These are phyloP conservation scores for Acheta domesticus DNA, from an alignment of 2,888 invertebrate species.

Conservation along the genomic window DNA sequence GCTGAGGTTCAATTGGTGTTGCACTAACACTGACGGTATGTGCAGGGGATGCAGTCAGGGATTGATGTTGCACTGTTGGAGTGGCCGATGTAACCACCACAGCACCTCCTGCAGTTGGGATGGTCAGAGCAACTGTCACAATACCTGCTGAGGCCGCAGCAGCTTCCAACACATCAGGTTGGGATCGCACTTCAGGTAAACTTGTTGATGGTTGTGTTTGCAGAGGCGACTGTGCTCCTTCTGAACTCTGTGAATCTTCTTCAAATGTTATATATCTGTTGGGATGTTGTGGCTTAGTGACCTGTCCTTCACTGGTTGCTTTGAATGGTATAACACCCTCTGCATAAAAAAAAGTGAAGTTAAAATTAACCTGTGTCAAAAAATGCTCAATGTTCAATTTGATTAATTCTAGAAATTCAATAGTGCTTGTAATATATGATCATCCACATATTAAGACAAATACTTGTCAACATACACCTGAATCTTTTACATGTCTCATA, in stretches of 20 bases:
- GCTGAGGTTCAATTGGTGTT: constrained; percentile 38
- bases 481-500: no score
- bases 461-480: no score
- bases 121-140: constrained; percentile 62
- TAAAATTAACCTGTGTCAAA: not conserved
- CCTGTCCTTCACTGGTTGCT: constrained; percentile 85
- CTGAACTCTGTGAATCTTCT: constrained; percentile 84
- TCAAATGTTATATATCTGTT: constrained; percentile 83
- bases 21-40: constrained; percentile 41
- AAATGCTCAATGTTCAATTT: no score
- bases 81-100: constrained; percentile 53
- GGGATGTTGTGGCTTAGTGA: constrained; percentile 80
- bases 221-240: constrained; percentile 53
- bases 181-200: constrained; percentile 36
- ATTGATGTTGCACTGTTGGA: constrained; percentile 41
- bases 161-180: constrained; percentile 57
- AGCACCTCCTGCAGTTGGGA: constrained; percentile 55
- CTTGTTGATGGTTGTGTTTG: constrained; percentile 37
- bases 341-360: constrained; percentile 43
- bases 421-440: no score
- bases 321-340: constrained; percentile 89
- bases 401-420: no score
- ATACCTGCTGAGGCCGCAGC: constrained; percentile 66
- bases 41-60: constrained; percentile 40
- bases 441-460: no score